Evolutionary conservation across 2,888 invertebrate genomes (phyloP).

Genomic region (Candidula unifasciata): DNA sequence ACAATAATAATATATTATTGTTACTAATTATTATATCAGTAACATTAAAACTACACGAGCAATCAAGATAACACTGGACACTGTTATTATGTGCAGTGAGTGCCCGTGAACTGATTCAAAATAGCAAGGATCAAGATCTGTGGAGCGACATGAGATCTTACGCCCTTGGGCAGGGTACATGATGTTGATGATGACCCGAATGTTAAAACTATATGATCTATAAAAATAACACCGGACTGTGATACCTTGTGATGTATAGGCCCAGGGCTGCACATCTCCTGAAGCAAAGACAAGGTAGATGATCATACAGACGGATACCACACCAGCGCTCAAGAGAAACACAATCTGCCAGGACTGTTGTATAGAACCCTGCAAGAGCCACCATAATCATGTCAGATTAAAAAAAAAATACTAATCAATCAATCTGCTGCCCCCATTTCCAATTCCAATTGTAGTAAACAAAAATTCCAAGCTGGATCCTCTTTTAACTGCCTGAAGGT

Average conservation of each 20-base stretch:
- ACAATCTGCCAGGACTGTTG: conserved; percentile 36
- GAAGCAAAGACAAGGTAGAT: conserved; percentile 36
- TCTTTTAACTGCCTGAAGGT: no score
- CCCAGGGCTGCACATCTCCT: conserved; percentile 37
- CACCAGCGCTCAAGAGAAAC: conserved; percentile 36
- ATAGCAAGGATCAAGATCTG: not conserved
- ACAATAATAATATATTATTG: no score
- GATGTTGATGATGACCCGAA: not conserved
- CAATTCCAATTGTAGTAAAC: no score
- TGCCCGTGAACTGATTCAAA: not conserved
- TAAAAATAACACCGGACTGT: not conserved
- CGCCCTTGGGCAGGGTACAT: not conserved
- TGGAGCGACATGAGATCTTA: not conserved
- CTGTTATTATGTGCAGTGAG: no score
- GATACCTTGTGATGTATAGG: not conserved
- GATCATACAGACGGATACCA: not conserved
- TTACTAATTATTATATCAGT: no score
- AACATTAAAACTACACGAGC: no score
- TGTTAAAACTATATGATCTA: not conserved
- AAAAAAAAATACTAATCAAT: no score
- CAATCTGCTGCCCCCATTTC: no score
- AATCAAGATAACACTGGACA: no score
- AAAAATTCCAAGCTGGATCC: no score
- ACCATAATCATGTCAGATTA: no score
- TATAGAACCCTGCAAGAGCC: not conserved